Conservation (phyloP, 2,797 vertebrate species). For the Anabas testudineus region DNA sequence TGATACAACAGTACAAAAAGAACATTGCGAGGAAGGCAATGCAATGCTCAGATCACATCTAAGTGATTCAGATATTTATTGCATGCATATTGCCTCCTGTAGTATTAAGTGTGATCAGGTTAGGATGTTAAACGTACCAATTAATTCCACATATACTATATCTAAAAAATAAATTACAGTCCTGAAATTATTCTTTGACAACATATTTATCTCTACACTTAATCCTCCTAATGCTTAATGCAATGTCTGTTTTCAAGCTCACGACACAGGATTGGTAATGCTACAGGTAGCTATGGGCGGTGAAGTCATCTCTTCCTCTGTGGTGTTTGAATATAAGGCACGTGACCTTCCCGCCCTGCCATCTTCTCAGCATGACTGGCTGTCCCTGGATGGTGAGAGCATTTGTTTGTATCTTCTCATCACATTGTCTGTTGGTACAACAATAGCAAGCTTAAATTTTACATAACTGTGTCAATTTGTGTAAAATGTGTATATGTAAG, state of each 20-base stretch:
- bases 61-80: too few relatives aligned
- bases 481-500: neutral
- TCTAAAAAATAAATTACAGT: neutral
- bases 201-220: neutral
- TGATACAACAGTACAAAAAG: constrained; percentile 15
- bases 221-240: neutral
- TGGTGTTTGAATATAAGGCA: constrained; percentile 99
- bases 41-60: constrained; percentile 9
- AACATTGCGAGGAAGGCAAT: neutral
- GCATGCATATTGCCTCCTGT: constrained; percentile 29
- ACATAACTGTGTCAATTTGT: neutral
- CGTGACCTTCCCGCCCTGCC: constrained; percentile 94
- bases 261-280: constrained; percentile 97
- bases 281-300: constrained; percentile 98
- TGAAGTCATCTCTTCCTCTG: constrained; percentile 97
- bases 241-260: constrained; percentile 84
- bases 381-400: constrained; percentile 95
- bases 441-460: neutral
- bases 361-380: constrained; percentile 98
- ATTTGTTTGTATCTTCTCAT: constrained; percentile 21
- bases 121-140: constrained; percentile 4
- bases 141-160: neutral
- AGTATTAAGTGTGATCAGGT: constrained; percentile 23
- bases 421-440: neutral
- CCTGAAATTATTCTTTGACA: constrained; percentile 2